Evolutionary conservation across 2,113 vertebrate genomes (phyloP).

Genomic region (Myotis yumanensis): DNA sequence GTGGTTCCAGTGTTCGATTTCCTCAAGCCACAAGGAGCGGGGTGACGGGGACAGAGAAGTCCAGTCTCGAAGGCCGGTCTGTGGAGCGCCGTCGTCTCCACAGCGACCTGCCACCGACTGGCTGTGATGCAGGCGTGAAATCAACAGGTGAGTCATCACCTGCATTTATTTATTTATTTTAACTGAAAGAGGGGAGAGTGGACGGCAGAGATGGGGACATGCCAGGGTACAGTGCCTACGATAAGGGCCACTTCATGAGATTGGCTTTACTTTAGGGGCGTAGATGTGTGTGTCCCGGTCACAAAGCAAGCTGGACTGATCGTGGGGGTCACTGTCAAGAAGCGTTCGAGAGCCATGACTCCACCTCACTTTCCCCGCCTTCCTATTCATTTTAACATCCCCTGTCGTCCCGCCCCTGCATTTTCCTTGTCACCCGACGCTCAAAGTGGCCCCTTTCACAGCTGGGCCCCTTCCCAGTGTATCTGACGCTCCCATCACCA

Average conservation of each 20-base stretch:
- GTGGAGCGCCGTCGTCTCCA: neutral
- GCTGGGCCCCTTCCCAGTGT: neutral
- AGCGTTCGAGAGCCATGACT: neutral
- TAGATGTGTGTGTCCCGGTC: neutral
- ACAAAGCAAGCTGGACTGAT: neutral
- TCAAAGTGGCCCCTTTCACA: neutral
- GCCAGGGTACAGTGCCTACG: neutral
- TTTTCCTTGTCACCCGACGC: neutral
- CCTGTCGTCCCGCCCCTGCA: neutral
- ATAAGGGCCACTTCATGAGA: neutral
- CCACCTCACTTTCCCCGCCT: neutral
- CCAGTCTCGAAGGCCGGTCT: neutral
- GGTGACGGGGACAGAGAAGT: neutral
- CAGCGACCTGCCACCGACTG: neutral
- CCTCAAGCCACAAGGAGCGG: neutral
- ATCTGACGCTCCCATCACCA: neutral
- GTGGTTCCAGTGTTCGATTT: slow-evolving; percentile 9
- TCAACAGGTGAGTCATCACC: neutral
- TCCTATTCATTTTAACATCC: neutral
- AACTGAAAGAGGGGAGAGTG: neutral
- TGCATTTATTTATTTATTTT: neutral
- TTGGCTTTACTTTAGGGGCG: neutral
- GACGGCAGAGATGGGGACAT: neutral
- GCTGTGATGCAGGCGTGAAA: neutral
- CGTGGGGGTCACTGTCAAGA: neutral